phyloP scores from a whole-genome alignment of 1,140 invertebrate species.

The Magallana gigas region DNA sequence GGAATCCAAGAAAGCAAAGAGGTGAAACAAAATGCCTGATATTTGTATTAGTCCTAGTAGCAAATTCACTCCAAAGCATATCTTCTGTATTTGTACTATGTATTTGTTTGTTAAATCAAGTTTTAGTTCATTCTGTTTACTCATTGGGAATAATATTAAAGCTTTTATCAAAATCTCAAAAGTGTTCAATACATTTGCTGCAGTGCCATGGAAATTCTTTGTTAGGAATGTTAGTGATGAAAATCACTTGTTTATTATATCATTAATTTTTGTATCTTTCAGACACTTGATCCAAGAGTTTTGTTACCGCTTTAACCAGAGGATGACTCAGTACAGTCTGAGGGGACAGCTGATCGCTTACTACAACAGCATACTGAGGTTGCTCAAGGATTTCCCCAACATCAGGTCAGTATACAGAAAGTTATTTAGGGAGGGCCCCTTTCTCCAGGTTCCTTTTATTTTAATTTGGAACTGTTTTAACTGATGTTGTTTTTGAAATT shows the following conservation, averaged over 20 bases:
- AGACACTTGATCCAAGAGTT: conserved; percentile 74
- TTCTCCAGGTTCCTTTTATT: background rate
- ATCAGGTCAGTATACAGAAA: conserved; percentile 65
- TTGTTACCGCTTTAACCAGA: conserved; percentile 72
- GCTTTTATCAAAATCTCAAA: too few species aligned
- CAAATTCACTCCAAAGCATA: too few species aligned
- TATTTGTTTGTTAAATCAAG: too few species aligned
- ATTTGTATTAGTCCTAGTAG: too few species aligned
- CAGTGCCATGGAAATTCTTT: too few species aligned
- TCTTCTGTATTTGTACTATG: too few species aligned
- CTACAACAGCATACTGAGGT: conserved; percentile 75
- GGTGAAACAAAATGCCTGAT: conserved; percentile 55
- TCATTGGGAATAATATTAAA: too few species aligned
- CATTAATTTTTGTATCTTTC: conserved; percentile 48
- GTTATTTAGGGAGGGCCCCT: background rate
- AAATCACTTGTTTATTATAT: too few species aligned
- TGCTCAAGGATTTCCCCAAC: conserved; percentile 76
- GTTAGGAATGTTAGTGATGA: too few species aligned
- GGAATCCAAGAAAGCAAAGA: conserved; percentile 77
- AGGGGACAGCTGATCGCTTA: conserved; percentile 76
- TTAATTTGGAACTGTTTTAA: background rate
- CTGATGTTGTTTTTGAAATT: background rate
- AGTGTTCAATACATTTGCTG: too few species aligned
- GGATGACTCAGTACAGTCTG: conserved; percentile 75
- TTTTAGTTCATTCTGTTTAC: too few species aligned